Conservation (phyloP, 2,113 vertebrate species). For the Heteronetta atricapilla region DNA sequence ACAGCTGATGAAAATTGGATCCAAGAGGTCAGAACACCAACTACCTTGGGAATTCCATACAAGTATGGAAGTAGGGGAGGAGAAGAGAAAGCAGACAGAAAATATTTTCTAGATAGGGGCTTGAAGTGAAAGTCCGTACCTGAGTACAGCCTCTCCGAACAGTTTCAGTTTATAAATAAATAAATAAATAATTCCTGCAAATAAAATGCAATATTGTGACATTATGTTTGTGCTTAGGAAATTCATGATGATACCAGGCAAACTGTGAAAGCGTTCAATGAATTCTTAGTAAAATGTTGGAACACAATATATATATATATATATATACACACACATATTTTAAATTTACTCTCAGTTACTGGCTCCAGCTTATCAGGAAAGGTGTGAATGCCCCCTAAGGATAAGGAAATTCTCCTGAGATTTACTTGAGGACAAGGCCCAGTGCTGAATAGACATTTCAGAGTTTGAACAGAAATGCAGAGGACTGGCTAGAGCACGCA, state of each 20-base stretch:
- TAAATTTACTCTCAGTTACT: neutral
- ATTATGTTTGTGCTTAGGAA: neutral
- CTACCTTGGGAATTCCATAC: conserved; percentile 53
- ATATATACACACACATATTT: no score
- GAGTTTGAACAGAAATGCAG: neutral
- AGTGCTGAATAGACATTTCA: neutral
- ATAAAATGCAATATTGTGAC: neutral
- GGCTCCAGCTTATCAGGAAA: neutral
- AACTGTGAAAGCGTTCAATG: neutral
- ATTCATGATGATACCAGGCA: neutral
- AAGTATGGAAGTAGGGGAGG: conserved; percentile 4
- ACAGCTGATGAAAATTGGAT: conserved; percentile 70
- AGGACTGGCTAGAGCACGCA: neutral
- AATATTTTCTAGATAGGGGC: neutral
- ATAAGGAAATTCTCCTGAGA: neutral
- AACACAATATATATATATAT: no score
- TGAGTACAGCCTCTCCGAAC: neutral
- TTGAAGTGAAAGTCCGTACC: neutral
- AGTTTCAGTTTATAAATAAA: neutral
- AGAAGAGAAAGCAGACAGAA: neutral
- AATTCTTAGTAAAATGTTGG: neutral
- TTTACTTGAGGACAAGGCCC: neutral
- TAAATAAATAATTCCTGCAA: neutral
- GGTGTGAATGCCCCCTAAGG: neutral
- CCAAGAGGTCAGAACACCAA: conserved; percentile 63